phyloP scores from a whole-genome alignment of 2,113 vertebrate species.

The Lepisosteus osseus region DNA sequence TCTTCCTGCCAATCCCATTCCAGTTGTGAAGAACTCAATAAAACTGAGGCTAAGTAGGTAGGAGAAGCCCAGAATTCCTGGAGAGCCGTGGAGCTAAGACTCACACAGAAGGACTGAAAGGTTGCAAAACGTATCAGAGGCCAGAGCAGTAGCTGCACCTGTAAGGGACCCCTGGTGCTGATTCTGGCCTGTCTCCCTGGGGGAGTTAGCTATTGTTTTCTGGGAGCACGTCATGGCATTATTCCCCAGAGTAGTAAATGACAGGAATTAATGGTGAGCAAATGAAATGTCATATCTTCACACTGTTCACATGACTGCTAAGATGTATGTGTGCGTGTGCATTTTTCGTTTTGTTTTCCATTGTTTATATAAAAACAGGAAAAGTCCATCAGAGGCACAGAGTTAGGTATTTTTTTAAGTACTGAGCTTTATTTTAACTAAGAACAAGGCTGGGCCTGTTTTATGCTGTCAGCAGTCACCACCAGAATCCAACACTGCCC shows the following conservation, averaged over 20 bases:
- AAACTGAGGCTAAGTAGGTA: slow-evolving; percentile 77
- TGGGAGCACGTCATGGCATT: slow-evolving; percentile 30
- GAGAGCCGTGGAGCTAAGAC: not conserved
- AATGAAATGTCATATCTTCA: slow-evolving; percentile 31
- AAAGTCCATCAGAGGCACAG: not conserved
- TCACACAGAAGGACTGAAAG: not conserved
- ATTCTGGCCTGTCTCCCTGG: slow-evolving; percentile 47
- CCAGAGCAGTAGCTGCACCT: not conserved
- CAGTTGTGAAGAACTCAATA: slow-evolving; percentile 78
- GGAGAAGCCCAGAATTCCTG: slow-evolving; percentile 39
- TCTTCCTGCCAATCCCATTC: slow-evolving; percentile 69
- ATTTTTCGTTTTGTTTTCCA: slow-evolving; percentile 7
- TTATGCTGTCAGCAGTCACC: not conserved
- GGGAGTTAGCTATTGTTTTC: slow-evolving; percentile 54
- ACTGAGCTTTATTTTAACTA: slow-evolving; percentile 18
- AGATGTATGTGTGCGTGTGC: slow-evolving; percentile 11
- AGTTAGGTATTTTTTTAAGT: not conserved
- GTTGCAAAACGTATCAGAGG: not conserved
- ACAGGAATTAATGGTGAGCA: slow-evolving; percentile 25
- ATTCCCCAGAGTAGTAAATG: slow-evolving; percentile 28
- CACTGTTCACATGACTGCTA: slow-evolving; percentile 24
- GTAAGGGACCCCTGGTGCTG: not conserved
- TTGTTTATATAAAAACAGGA: not conserved
- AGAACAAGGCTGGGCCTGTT: not conserved
- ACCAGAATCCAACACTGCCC: not conserved